Conservation (phyloP, 2,888 invertebrate species). For the Idaea straminata region DNA sequence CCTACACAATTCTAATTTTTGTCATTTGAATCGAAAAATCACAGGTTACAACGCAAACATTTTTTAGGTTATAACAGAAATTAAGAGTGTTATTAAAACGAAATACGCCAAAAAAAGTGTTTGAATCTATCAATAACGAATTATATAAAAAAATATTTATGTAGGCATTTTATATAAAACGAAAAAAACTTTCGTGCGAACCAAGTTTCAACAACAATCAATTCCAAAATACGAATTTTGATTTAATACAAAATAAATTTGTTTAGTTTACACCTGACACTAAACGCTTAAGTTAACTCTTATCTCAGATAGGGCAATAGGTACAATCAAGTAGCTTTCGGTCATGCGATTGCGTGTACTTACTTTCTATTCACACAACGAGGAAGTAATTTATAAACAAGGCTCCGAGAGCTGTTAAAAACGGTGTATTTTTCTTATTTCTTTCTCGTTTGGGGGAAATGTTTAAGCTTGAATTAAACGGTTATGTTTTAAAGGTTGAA, state of each 20-base stretch:
- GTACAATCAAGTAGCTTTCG: constrained; percentile 39
- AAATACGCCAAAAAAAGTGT: too few relatives aligned
- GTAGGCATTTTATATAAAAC: neutral
- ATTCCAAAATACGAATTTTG: constrained; percentile 14
- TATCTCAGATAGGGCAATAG: constrained; percentile 42
- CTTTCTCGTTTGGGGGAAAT: constrained; percentile 2
- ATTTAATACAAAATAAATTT: constrained; percentile 25
- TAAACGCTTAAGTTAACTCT: constrained; percentile 35
- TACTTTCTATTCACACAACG: constrained; percentile 39
- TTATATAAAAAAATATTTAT: neutral
- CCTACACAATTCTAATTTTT: too few relatives aligned
- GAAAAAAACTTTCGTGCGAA: neutral
- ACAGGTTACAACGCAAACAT: too few relatives aligned
- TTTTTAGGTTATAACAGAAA: too few relatives aligned
- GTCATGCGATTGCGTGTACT: constrained; percentile 66
- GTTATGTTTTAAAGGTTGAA: too few relatives aligned
- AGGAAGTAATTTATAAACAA: constrained; percentile 31
- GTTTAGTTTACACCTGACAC: constrained; percentile 41
- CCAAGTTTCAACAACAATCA: neutral
- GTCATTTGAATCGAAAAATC: too few relatives aligned
- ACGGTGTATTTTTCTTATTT: constrained; percentile 15
- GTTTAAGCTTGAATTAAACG: neutral
- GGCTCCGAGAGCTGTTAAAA: constrained; percentile 16
- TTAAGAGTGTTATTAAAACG: too few relatives aligned
- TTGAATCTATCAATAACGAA: neutral